Conservation (phyloP, 2,113 vertebrate species). For the Lates calcarifer region DNA sequence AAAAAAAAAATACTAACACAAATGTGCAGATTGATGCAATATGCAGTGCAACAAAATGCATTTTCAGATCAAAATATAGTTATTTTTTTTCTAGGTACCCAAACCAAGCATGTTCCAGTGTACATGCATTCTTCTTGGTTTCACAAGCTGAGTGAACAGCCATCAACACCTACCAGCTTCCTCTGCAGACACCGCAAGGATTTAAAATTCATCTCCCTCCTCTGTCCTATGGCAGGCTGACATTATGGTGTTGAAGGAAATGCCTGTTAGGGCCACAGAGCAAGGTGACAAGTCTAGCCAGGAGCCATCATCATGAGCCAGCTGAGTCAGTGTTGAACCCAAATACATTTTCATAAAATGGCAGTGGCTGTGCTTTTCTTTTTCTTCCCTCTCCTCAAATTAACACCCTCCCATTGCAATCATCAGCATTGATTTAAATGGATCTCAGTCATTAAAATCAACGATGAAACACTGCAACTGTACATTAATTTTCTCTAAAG, state of each 20-base stretch:
- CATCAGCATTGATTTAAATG: conserved; percentile 37
- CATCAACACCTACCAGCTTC: conserved; percentile 49
- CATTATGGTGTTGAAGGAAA: conserved; percentile 64
- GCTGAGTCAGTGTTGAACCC: conserved; percentile 35
- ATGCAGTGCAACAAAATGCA: background rate
- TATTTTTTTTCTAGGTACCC: background rate
- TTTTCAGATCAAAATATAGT: background rate
- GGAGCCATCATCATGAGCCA: conserved; percentile 56
- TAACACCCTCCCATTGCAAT: conserved; percentile 45
- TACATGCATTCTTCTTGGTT: background rate
- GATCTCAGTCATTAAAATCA: conserved; percentile 51
- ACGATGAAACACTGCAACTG: conserved; percentile 5
- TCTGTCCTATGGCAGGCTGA: conserved; percentile 64
- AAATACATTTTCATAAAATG: conserved; percentile 43
- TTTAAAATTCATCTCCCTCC: conserved; percentile 52
- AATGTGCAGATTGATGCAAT: background rate
- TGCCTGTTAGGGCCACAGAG: conserved; percentile 62
- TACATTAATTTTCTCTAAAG: conserved; percentile 13
- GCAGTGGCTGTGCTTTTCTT: conserved; percentile 13
- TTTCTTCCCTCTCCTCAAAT: conserved; percentile 21
- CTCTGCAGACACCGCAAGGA: conserved; percentile 23
- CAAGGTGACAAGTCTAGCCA: conserved; percentile 60
- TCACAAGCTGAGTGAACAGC: conserved; percentile 42
- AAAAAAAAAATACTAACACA: background rate
- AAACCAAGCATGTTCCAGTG: background rate